These are phyloP conservation scores for Drosophila pseudoobscura DNA, from an alignment of 1,140 invertebrate species.

Conservation along the genomic window DNA sequence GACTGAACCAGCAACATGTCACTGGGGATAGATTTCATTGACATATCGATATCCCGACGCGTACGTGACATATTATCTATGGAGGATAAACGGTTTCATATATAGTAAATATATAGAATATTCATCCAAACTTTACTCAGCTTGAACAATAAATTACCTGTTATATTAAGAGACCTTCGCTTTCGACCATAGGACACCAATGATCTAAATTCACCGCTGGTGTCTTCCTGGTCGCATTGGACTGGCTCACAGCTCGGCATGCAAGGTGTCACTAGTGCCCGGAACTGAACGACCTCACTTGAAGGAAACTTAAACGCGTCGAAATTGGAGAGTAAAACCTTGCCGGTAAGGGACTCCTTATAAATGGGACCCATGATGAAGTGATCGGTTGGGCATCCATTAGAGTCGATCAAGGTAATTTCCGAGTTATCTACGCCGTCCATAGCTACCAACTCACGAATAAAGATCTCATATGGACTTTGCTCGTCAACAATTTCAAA, in stretches of 20 bases:
- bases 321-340: constrained; percentile 95
- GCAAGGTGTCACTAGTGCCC: constrained; percentile 95
- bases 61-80: constrained; percentile 22
- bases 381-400: constrained; percentile 95
- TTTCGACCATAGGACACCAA: constrained; percentile 90
- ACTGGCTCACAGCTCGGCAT: constrained; percentile 96
- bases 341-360: constrained; percentile 90
- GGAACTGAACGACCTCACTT: constrained; percentile 96
- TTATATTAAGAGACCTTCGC: constrained; percentile 51
- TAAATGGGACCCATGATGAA: constrained; percentile 96
- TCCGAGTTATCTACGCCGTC: constrained; percentile 96
- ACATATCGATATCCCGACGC: constrained; percentile 38
- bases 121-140: no score
- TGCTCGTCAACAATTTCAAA: constrained; percentile 96
- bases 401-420: constrained; percentile 95
- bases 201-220: constrained; percentile 91
- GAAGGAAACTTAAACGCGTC: constrained; percentile 98
- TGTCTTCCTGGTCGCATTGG: constrained; percentile 91
- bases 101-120: no score
- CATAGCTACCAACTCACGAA: constrained; percentile 96
- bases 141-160: constrained; percentile 27
- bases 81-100: background rate
- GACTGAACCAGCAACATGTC: constrained; percentile 94
- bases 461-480: constrained; percentile 97
- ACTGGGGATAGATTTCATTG: constrained; percentile 83